Conservation (phyloP, 2,888 invertebrate genomes). For the Polyommatus iphigenia region DNA sequence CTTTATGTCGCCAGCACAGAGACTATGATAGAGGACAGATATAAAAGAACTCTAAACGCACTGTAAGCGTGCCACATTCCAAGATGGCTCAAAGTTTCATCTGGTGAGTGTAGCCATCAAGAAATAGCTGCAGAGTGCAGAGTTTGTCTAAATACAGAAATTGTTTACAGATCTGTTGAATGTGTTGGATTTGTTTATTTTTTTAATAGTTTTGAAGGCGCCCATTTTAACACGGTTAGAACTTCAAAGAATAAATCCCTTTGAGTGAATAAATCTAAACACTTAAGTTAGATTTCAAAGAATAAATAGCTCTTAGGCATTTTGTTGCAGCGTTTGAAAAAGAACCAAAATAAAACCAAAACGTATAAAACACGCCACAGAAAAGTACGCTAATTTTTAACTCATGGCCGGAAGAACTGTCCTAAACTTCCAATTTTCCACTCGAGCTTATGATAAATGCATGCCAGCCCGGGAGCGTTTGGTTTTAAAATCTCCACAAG, state of each 20-base stretch:
- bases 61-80: neutral
- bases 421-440: neutral
- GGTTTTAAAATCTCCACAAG: neutral
- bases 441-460: conserved; percentile 21
- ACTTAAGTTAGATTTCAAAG: neutral
- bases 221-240: neutral
- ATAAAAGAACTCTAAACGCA: neutral
- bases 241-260: neutral
- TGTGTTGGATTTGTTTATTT: conserved; percentile 1
- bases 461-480: conserved; percentile 4
- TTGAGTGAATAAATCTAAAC: neutral
- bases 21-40: neutral
- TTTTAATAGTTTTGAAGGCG: neutral
- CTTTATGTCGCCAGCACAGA: neutral
- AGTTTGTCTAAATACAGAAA: neutral
- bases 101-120: conserved; percentile 6
- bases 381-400: conserved; percentile 1
- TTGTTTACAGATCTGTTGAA: neutral
- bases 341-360: neutral
- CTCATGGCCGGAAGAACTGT: conserved; percentile 7
- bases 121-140: neutral
- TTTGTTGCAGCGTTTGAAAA: neutral
- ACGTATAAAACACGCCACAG: neutral
- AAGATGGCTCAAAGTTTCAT: conserved; percentile 7
- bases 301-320: neutral